A percentile compares a stretch with the other conserved stretches of the same genome.
Conservation (phyloP, 2,113 vertebrate genomes). For the Columbina picui region DNA sequence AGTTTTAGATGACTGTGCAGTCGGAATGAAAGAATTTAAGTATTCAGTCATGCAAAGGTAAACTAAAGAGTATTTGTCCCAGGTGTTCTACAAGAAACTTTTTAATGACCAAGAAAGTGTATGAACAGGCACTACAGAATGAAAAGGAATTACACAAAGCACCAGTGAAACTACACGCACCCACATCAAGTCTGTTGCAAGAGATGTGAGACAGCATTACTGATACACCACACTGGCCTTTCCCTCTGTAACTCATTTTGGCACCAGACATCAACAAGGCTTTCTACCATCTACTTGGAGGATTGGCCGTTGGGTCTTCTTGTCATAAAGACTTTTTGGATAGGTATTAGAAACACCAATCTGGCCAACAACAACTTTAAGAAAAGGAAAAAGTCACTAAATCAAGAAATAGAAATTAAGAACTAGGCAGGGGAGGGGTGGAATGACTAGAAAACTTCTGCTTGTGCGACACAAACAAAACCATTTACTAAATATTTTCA, state of each 20-base stretch:
- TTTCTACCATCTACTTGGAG: neutral
- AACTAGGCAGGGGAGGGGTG: fast-evolving
- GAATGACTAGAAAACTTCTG: neutral
- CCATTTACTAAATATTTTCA: neutral
- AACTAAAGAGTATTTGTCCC: neutral
- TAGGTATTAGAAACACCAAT: neutral
- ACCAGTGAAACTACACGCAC: neutral
- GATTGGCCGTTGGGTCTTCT: neutral
- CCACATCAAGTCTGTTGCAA: neutral
- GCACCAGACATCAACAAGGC: neutral
- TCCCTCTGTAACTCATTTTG: neutral
- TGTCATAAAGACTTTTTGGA: neutral
- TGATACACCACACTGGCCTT: neutral
- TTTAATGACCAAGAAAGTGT: neutral
- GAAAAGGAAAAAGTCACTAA: neutral
- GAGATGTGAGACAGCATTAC: neutral
- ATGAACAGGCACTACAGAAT: neutral
- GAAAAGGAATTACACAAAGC: neutral
- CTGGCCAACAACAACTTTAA: neutral
- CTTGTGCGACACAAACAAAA: neutral
- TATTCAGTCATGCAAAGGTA: neutral
- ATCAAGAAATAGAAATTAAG: neutral
- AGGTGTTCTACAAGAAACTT: neutral
- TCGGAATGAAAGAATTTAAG: neutral
- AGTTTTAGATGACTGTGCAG: neutral